These are phyloP conservation scores for Siniperca undulata DNA, from an alignment of 2,797 vertebrate genomes.

Conservation along the genomic window DNA sequence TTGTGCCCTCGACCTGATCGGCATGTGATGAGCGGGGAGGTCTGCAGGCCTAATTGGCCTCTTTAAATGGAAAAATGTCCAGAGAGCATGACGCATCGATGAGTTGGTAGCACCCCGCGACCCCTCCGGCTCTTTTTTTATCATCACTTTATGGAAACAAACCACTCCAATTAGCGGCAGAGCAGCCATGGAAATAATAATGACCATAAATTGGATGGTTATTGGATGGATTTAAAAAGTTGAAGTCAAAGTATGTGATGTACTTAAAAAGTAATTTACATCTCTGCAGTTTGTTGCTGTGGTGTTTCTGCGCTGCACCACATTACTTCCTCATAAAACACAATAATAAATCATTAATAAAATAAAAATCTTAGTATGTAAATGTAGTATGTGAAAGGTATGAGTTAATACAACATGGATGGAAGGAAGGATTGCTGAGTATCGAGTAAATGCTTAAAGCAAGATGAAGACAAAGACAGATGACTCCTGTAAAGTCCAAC, in stretches of 20 bases:
- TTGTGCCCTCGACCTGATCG: slow-evolving; percentile 70
- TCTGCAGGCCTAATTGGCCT: slow-evolving; percentile 76
- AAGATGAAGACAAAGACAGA: neutral
- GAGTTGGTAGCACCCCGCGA: slow-evolving; percentile 22
- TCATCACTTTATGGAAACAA: slow-evolving; percentile 69
- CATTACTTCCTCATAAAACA: neutral
- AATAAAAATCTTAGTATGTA: neutral
- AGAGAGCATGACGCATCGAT: slow-evolving; percentile 67
- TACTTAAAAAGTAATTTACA: slow-evolving; percentile 53
- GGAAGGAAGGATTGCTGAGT: neutral
- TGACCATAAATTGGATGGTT: slow-evolving; percentile 56
- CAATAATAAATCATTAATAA: neutral
- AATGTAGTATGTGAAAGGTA: neutral
- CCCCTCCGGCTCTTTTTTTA: slow-evolving; percentile 40
- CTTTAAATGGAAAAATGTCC: slow-evolving; percentile 77
- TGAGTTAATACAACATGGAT: neutral
- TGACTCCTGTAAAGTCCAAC: neutral
- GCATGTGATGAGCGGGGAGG: slow-evolving; percentile 67
- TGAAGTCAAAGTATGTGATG: slow-evolving; percentile 33
- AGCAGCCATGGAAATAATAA: slow-evolving; percentile 81
- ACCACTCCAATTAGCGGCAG: slow-evolving; percentile 74
- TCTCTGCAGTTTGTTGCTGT: slow-evolving; percentile 14
- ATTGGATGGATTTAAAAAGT: slow-evolving; percentile 64
- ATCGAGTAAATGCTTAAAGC: neutral
- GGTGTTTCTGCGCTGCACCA: neutral